Base-by-base conservation (phyloP, 2,888 invertebrate species). In the Agrochola litura region DNA sequence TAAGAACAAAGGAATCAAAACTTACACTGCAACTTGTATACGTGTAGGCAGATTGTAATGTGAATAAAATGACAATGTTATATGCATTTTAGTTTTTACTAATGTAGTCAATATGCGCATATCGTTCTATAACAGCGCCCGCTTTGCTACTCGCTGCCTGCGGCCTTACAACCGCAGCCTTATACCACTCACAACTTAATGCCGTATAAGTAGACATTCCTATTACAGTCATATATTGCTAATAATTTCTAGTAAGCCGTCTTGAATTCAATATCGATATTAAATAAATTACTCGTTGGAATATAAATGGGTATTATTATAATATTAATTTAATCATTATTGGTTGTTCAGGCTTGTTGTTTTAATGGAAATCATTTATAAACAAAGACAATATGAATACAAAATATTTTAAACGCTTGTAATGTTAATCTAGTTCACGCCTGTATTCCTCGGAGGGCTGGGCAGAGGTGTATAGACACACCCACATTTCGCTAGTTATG, bases 171-270 rank as follows among this genome's bases (percentile, higher is more conserved):
- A 37, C 22, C 49, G 4, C 22, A 60, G 3, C 77, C 30, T 67
- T 19, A 60, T 16, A 14, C 49, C 46, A 61, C 30, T 78, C 56
- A 84, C 73, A 60, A 81, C 54, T 81, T 58, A 80, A 84, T 84
- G 73, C 60, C 49, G 60, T 73, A 46, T 73, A 86, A 84, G 71
- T 72, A 72, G 66, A 58, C 87, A 86, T 83, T 83, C 68, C 66
- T 73, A 84, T 74, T 79, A 68, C 80, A 86, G 71, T 74, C 83
- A 84, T 79, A 79, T 72, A 71, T 68, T 54, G 63, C 56, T 61
- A 83, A 84, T 86, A 64, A 79, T 68, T 86, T 86, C 86, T 78
- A 78, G 64, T 73, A 73, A 73, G 61, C 84, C 66, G 69, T 83
- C 71, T 86, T 86, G 84, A 84, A 84, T 84, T 79, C 56, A 75